phyloP scores from a whole-genome alignment of 1,140 invertebrate species.

The Hirudo medicinalis region DNA sequence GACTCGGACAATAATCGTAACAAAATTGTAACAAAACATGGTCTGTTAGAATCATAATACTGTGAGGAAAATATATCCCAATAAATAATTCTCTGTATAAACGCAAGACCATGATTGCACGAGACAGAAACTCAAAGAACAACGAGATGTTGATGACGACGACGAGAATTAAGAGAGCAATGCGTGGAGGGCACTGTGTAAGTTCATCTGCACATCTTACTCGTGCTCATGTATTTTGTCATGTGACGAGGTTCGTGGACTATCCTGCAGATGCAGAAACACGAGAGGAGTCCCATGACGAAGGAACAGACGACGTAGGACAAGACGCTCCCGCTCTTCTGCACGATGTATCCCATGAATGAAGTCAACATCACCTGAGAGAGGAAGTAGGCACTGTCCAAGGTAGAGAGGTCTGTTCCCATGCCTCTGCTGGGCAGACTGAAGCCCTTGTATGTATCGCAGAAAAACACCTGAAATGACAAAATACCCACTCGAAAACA shows the following conservation, averaged over 20 bases:
- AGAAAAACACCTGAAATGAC: slow-evolving; percentile 23
- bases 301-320: slow-evolving; percentile 41
- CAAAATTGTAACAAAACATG: too few relatives aligned
- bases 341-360: slow-evolving; percentile 42
- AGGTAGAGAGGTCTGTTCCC: slow-evolving; percentile 41
- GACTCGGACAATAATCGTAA: too few relatives aligned
- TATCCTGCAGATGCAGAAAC: slow-evolving; percentile 31
- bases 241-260: slow-evolving; percentile 30
- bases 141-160: too few relatives aligned
- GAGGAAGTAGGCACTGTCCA: slow-evolving; percentile 44
- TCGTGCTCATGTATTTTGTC: slow-evolving; percentile 8
- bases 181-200: too few relatives aligned
- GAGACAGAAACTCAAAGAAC: not conserved
- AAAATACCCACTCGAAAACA: not conserved
- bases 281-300: slow-evolving; percentile 32
- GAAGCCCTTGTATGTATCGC: slow-evolving; percentile 13
- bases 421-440: slow-evolving; percentile 30
- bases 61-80: too few relatives aligned
- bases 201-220: not conserved
- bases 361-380: slow-evolving; percentile 43
- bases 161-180: too few relatives aligned
- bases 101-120: not conserved
- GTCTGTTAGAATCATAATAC: too few relatives aligned
- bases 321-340: slow-evolving; percentile 37
- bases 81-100: not conserved